Evolutionary conservation across 2,797 vertebrate genomes (phyloP).

Genomic region (Sebastes nivosus): DNA sequence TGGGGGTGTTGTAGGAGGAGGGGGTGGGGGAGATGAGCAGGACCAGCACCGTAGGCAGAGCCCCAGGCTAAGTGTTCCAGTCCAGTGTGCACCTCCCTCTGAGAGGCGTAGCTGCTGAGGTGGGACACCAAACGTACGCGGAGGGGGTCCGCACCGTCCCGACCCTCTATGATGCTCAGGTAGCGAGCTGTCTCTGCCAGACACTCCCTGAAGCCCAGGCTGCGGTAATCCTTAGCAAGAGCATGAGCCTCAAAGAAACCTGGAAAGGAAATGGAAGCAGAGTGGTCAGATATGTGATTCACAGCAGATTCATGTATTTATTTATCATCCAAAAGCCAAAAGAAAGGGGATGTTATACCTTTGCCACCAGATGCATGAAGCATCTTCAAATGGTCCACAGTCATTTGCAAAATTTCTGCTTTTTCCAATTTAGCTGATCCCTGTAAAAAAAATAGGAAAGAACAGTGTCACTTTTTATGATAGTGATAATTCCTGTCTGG

Average conservation of each 20-base stretch:
- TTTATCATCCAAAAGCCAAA: background rate
- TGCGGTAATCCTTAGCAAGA: slow-evolving; percentile 97
- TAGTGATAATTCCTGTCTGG: background rate
- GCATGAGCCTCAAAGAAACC: slow-evolving; percentile 96
- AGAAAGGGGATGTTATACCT: slow-evolving; percentile 78
- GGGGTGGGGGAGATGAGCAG: slow-evolving; percentile 83
- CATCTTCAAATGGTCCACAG: slow-evolving; percentile 98
- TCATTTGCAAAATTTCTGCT: slow-evolving; percentile 98
- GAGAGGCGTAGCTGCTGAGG: slow-evolving; percentile 94
- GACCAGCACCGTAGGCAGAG: slow-evolving; percentile 83
- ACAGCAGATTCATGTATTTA: background rate
- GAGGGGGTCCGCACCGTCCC: slow-evolving; percentile 91
- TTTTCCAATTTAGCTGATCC: slow-evolving; percentile 97
- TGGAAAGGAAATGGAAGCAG: slow-evolving; percentile 40
- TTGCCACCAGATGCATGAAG: slow-evolving; percentile 95
- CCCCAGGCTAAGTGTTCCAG: slow-evolving; percentile 95
- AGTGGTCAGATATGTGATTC: background rate
- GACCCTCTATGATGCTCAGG: slow-evolving; percentile 93
- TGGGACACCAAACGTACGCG: slow-evolving; percentile 93
- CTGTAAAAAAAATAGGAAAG: slow-evolving; percentile 64
- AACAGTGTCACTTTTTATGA: background rate
- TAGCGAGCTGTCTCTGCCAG: slow-evolving; percentile 96
- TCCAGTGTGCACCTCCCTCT: slow-evolving; percentile 90
- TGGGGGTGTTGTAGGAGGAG: slow-evolving; percentile 85
- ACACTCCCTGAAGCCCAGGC: slow-evolving; percentile 96